Base-by-base conservation (phyloP, 1,140 invertebrate species). In the Pemphigus obesinymphae region DNA sequence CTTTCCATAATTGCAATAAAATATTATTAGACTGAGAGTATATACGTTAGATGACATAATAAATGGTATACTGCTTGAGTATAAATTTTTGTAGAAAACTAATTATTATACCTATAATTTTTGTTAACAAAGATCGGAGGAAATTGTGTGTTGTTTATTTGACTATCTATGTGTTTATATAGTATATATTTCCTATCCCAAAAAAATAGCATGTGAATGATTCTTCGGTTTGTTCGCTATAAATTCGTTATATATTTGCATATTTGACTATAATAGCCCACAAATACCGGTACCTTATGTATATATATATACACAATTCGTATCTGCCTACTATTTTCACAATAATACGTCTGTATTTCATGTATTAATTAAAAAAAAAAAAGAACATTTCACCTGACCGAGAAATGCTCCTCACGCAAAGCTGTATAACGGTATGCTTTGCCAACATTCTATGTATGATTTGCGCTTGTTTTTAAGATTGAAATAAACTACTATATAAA, bases 161-260 rank as follows among this genome's bases (percentile, higher is more conserved):
- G 23, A 70, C 31, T 23, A 45, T 45, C 13, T 45, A 70, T 1
- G 11, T 43, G n/a, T 70, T 43, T 43, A 43, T 20, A 50, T 37
- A 68, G 37, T 40, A 66, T 43, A 23, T 43, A 70, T 23, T 68
- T 68, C 3, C 40, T 70, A 43, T 17, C 6, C 31, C 17, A 34
- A 66, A 68, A 37, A 68, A 70, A 23, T 70, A 70, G 34, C 66
- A 70, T 70, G 66, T 70, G 37, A 26, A 70, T 70, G 37, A 68
- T 68, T 68, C 63, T 68, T 37, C 31, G 7, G n/a, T 70, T 70
- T 70, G 11, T 70, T 70, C 37, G 37, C n/a, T 43, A 43, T 43
- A 40, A 70, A 70, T 23, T 43, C 37, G 37, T 43, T 70, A 23
- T 70, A 70, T 70, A 43, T 43, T 68, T 43, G 66, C 5, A 43